phyloP scores from a whole-genome alignment of 2,888 invertebrate species.

The Agrotis segetum region DNA sequence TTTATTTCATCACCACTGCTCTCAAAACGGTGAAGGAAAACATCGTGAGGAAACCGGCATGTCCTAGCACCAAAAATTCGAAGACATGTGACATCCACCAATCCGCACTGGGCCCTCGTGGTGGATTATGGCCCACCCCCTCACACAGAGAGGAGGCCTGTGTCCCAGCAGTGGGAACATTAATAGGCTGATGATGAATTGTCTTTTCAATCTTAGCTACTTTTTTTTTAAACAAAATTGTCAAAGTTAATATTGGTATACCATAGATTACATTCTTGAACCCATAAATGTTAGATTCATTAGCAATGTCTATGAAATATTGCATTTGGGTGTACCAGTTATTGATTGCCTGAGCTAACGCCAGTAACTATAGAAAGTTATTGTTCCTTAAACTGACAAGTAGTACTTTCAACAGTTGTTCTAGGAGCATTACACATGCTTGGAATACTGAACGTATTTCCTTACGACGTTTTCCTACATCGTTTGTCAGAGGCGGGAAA shows the following conservation, averaged over 20 bases:
- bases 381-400: neutral
- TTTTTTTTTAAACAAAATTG: no score
- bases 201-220: neutral
- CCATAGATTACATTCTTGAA: neutral
- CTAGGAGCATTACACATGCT: neutral
- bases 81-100: no score
- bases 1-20: no score
- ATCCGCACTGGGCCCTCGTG: no score
- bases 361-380: neutral
- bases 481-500: conserved; percentile 27
- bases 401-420: conserved; percentile 17
- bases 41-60: no score
- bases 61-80: no score
- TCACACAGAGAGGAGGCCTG: no score
- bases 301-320: neutral
- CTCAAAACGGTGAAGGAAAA: no score
- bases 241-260: neutral
- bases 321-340: neutral
- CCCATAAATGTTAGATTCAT: neutral
- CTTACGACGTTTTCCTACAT: conserved; percentile 29
- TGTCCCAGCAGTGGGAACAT: no score
- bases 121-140: no score
- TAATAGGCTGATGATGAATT: no score
- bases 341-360: conserved; percentile 4
- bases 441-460: conserved; percentile 26